Evolutionary conservation across 2,888 invertebrate species (phyloP).

Genomic region (Dorcus parallelipipedus): DNA sequence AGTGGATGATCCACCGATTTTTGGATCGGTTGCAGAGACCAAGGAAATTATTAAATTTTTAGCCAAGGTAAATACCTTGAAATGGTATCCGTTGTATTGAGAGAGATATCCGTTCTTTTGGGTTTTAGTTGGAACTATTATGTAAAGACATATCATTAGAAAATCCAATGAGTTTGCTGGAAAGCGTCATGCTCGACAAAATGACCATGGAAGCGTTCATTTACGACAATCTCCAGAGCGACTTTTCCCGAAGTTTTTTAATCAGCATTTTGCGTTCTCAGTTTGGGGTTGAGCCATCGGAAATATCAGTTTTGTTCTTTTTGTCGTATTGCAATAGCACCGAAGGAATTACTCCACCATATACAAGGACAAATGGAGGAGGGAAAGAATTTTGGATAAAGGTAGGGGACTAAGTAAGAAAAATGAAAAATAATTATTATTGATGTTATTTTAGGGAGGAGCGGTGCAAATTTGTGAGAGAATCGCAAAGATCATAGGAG

Average conservation of each 20-base stretch:
- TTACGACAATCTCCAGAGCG: slow-evolving; percentile 19
- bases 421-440: not conserved
- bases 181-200: slow-evolving; percentile 19
- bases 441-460: not conserved
- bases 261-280: not conserved
- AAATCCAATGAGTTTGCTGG: slow-evolving; percentile 9
- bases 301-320: slow-evolving; percentile 34
- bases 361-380: slow-evolving; percentile 21
- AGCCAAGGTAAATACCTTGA: slow-evolving; percentile 14
- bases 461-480: not conserved
- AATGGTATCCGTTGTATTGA: too few relatives aligned
- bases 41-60: slow-evolving; percentile 23
- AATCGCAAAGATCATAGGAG: not conserved
- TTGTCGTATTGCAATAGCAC: slow-evolving; percentile 34
- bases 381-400: slow-evolving; percentile 27
- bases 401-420: slow-evolving; percentile 11
- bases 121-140: slow-evolving; percentile 24
- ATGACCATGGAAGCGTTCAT: slow-evolving; percentile 32
- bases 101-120: not conserved
- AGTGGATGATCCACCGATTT: slow-evolving; percentile 10
- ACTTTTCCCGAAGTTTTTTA: slow-evolving; percentile 11
- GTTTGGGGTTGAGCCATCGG: slow-evolving; percentile 27
- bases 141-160: slow-evolving; percentile 18
- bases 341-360: slow-evolving; percentile 19
- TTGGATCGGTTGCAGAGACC: slow-evolving; percentile 9